Conservation (phyloP, 2,888 invertebrate species). For the Monochamus alternatus region DNA sequence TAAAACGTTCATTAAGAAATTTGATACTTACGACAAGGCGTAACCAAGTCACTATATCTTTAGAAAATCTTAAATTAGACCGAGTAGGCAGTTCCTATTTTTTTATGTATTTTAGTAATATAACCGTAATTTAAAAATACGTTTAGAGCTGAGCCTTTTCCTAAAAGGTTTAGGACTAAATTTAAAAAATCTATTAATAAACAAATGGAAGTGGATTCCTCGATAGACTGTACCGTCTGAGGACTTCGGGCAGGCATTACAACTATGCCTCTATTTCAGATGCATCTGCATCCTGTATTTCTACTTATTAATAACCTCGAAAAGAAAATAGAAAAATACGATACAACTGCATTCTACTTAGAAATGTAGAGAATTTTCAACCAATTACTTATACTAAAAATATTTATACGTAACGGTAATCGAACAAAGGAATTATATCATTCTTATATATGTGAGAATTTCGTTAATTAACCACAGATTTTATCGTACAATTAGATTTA, state of each 20-base stretch:
- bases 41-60: background rate
- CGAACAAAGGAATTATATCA: conserved; percentile 20
- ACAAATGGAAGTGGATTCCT: conserved; percentile 35
- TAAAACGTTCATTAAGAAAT: conserved; percentile 6
- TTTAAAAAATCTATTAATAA: conserved; percentile 45
- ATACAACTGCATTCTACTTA: conserved; percentile 1
- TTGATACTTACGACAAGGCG: background rate
- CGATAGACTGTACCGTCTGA: conserved; percentile 28
- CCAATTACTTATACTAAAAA: conserved; percentile 11
- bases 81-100: conserved; percentile 12
- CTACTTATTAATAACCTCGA: conserved; percentile 36
- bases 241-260: conserved; percentile 26
- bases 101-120: conserved; percentile 24
- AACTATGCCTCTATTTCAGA: conserved; percentile 41
- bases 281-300: conserved; percentile 38
- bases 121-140: conserved; percentile 27
- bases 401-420: conserved; percentile 23
- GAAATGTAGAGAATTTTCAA: background rate
- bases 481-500: conserved; percentile 12
- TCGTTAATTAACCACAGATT: background rate
- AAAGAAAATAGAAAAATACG: conserved; percentile 15
- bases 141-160: conserved; percentile 16
- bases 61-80: conserved; percentile 23
- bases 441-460: conserved; percentile 12
- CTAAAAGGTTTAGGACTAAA: conserved; percentile 35